Base-by-base conservation (phyloP, 2,113 vertebrate species). In the Spheniscus mendiculus region DNA sequence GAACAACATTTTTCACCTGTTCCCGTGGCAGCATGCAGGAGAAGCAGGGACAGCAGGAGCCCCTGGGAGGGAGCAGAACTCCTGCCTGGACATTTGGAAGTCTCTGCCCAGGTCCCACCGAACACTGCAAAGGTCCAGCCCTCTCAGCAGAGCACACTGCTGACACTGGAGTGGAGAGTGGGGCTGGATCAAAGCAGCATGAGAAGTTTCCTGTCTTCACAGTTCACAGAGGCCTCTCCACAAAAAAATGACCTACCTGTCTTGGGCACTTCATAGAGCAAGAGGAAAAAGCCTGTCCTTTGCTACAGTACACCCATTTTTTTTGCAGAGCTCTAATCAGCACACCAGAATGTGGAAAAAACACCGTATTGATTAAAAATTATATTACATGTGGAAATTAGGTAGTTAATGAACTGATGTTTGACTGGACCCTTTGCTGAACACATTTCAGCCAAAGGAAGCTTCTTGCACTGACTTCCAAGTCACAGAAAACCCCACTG, bases 401-500 rank as follows among this genome's bases (percentile, higher is more conserved):
- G 23, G 62, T 59, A 49, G 71, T 66, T 91, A 88, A 89, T 8
- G 17, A 91, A 79, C 9, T 40, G 21, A 29, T 49, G 12, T 65
- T 82, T 59, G 50, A 69, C 45, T 67, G 53, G 74, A 80, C 70
- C 15, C 52, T 96, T 85, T 85, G 44, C 30, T 94, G 81, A 95
- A 53, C 53, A 58, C 29, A 55, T 87, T 95, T 79, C 45, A 93
- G 58, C 20, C 45, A 85, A 29, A 8, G 62, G 52, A 72, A 89
- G 42, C 58, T 90, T 83, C 53, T 87, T 93, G 74, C 77, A 73
- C 56, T 45, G 52, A 91, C 82, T 18, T 79, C 47, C 74, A 94
- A 96, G 83, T 40, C 77, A 70, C n/a, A 93, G 72, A 96, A 96
- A 96, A 87, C 17, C 62, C 26, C 53, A 65, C 27, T 62, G 34